phyloP scores from a whole-genome alignment of 2,113 vertebrate species.

The Crotalus horridus region DNA sequence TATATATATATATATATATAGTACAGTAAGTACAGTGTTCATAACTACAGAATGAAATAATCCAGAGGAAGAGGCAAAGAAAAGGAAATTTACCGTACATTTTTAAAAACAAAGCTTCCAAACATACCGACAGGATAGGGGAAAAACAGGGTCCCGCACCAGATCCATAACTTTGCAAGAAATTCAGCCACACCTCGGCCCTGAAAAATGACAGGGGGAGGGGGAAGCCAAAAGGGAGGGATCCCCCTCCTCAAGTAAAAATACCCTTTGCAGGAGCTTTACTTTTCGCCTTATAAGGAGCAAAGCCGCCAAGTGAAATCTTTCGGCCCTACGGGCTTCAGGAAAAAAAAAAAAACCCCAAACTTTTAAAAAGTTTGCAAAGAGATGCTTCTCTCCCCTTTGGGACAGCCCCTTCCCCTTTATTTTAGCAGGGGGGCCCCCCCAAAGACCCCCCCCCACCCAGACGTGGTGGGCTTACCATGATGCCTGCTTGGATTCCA shows the following conservation, averaged over 20 bases:
- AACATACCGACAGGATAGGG: fast-evolving
- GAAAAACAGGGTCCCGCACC: background rate
- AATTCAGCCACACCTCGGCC: background rate
- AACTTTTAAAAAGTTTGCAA: background rate
- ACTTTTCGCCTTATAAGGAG: constrained; percentile 61
- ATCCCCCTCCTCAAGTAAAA: background rate
- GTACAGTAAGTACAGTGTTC: background rate
- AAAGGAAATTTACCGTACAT: fast-evolving
- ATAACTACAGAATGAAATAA: background rate
- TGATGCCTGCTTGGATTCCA: constrained; percentile 15
- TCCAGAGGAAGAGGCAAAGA: background rate
- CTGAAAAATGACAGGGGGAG: background rate
- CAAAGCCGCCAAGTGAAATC: background rate
- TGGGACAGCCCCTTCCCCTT: background rate
- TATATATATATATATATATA: background rate
- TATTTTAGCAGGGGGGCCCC: background rate
- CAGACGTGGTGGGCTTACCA: constrained; percentile 47
- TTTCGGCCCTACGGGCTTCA: background rate
- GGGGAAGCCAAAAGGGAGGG: background rate
- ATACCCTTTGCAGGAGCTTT: background rate
- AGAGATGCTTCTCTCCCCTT: background rate
- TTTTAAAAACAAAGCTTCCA: too few relatives aligned
- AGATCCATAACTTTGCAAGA: background rate
- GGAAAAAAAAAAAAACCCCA: too few relatives aligned
- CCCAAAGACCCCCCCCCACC: too few relatives aligned